phyloP scores from a whole-genome alignment of 2,113 vertebrate species.

The Garra rufa region DNA sequence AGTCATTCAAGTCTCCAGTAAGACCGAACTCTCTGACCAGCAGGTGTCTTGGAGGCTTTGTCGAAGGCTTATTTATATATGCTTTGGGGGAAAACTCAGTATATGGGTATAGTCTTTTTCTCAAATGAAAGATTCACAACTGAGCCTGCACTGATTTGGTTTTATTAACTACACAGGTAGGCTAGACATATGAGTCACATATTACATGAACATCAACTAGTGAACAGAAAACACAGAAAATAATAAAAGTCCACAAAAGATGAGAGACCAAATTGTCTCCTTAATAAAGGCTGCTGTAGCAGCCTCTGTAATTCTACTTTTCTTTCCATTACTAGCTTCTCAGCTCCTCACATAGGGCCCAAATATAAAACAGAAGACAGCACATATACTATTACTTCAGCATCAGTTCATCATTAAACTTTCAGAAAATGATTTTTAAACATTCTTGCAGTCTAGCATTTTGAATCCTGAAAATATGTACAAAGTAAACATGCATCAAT shows the following conservation, averaged over 20 bases:
- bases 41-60: neutral
- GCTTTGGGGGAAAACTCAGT: neutral
- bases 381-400: neutral
- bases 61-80: neutral
- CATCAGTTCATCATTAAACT: neutral
- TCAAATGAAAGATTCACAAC: neutral
- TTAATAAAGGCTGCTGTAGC: neutral
- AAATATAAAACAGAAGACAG: neutral
- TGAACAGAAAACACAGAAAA: neutral
- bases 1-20: neutral
- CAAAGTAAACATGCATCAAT: neutral
- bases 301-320: neutral
- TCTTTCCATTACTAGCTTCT: neutral
- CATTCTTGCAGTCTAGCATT: neutral
- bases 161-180: neutral
- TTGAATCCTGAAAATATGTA: neutral
- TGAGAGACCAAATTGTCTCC: neutral
- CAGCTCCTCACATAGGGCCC: neutral
- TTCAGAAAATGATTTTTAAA: neutral
- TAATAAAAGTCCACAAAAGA: neutral
- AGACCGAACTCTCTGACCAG: neutral
- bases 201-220: neutral
- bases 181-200: neutral
- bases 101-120: neutral
- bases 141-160: neutral